Base-by-base conservation (phyloP, 2,797 vertebrate species). In the Stomatorhinus walkeri region DNA sequence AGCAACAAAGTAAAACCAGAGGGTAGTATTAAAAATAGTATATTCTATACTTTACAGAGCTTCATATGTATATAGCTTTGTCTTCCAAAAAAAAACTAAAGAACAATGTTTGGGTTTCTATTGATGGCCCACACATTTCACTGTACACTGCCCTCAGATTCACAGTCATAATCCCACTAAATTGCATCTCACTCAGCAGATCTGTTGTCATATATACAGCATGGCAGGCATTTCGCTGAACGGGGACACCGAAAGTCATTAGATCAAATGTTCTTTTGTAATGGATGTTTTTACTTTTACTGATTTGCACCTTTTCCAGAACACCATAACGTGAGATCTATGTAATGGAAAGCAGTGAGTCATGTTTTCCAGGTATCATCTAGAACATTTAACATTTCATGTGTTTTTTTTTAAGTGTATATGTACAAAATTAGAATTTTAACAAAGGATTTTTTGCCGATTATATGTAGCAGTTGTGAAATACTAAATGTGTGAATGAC, bases 351-450 rank as follows among this genome's bases (percentile, higher is more conserved):
- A 16, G 51, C 49, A 86, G 28, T 4, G 19, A 64, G 24, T 87
- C 14, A 87, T 22, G 22, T 46, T 46, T 87, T 48, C 9, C n/a
- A 85, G 14, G 85, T 56, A 87, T 83, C 72, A 48, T 87, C 32
- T 4, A 59, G 48, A 10, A 88, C 84, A 89, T 59, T 83, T 85
- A 14, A 85, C 43, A 72, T 72, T 87, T 40, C 81, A 88, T 64
- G 79, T 79, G 19, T 49, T 87, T 89, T 89, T 88, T 89, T 83
- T 48, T 9, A 19, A 85, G 85, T 88, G 88, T 51, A 89, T 83
- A 90, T 91, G 87, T 88, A 91, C 90, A 90, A 88, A 64, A 91
- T 86, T 79, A 49, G 64, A 40, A 40, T 36, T 9, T 86, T 19
- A 56, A 79, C 5, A n/a, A 43, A 87, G 16, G 7, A 32, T 5